These are phyloP conservation scores for Apis mellifera DNA, from an alignment of 1,140 invertebrate species.

Conservation along the genomic window Amel_HAv3.1 CM009939.2:4162501-4163000, in stretches of 20 bases:
- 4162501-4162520: neutral
- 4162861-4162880: neutral
- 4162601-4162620: neutral
- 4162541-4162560: neutral
- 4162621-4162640: neutral
- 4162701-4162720: neutral
- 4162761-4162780: neutral
- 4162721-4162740: neutral
- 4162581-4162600: neutral
- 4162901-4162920: constrained; percentile 29
- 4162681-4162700: neutral
- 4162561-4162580: neutral
- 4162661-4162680: constrained; percentile 20
- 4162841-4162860: neutral
- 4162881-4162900: neutral
- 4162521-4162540: neutral
- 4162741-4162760: neutral
- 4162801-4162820: too few relatives aligned
- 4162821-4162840: neutral
- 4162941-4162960: constrained; percentile 62
- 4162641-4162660: neutral
- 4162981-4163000: constrained; percentile 12
- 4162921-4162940: constrained; percentile 24
- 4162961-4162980: constrained; percentile 66
- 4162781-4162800: neutral